Base-by-base conservation (phyloP, 2,113 vertebrate genomes). In the Tapirus terrestris region DNA sequence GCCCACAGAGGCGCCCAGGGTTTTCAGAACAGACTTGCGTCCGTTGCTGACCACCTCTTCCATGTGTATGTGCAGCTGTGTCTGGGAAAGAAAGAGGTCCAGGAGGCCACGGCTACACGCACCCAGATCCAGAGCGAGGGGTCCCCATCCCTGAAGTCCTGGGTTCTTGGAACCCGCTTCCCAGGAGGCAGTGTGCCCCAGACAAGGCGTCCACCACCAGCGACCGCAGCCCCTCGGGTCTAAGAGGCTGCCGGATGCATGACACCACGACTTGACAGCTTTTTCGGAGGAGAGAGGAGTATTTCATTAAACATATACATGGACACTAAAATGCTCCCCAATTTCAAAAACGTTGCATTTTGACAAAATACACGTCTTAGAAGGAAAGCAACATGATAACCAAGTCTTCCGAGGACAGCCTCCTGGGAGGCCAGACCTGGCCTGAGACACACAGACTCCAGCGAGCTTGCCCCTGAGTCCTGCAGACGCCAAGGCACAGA, bases 151-250 rank as follows among this genome's bases (percentile, higher is more conserved):
- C 5, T 23, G 21, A 70, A 63, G 67, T 33, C 43, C n/a, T 21
- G 18, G 31, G 67, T 56, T 39, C 63, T 63, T 53, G 20, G 29
- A 33, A 45, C 25, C 81, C 7, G 13, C 21, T n/a, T 65, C 67
- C 88, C 72, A 8, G 39, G 20, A 14, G 36, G 51, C 25, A 39
- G 67, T 1, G 31, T 10, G 61, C 43, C 33, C 2, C 36, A 9
- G 45, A 53, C 67, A 20, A 27, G 29, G 23, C 0, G 0, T 39
- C 43, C 33, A 39, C 2, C 70, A 68, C 58, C 63, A 61, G 75
- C 7, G 13, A 39, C 13, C 20, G 1, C 4, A 29, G 63, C 20
- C 27, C 27, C 23, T 18, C 1, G 6, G 33, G 70, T 21, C 68
- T 65, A 29, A 53, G 75, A 76, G 36, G 36, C 63, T 29, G 7